phyloP scores from a whole-genome alignment of 2,797 vertebrate genomes.

The Macropodus opercularis region DNA sequence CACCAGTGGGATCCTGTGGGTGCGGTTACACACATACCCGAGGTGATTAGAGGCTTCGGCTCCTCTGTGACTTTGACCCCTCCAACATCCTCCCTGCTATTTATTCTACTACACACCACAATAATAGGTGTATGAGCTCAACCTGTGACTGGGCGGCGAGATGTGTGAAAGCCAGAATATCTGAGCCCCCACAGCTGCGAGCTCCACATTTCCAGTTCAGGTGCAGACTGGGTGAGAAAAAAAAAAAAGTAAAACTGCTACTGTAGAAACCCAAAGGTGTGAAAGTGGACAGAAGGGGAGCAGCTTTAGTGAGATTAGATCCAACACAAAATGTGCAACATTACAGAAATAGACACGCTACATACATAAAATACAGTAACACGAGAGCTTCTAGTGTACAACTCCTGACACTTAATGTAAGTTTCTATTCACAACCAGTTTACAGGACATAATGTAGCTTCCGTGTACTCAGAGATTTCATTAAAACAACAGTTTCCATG shows the following conservation, averaged over 20 bases:
- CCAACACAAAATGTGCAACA: constrained; percentile 4
- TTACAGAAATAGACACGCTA: constrained; percentile 3
- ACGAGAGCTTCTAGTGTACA: too few species aligned
- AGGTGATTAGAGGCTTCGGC: constrained; percentile 77
- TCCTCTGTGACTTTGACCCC: constrained; percentile 71
- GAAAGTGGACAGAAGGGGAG: constrained; percentile 27
- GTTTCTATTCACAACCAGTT: too few species aligned
- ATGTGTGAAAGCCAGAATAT: constrained; percentile 70
- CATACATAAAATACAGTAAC: not conserved
- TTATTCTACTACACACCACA: constrained; percentile 70
- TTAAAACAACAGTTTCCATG: too few species aligned
- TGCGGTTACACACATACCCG: constrained; percentile 75
- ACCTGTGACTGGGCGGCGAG: constrained; percentile 45
- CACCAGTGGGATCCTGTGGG: constrained; percentile 66
- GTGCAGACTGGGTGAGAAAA: constrained; percentile 24
- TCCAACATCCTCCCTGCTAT: constrained; percentile 60
- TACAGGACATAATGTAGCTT: too few species aligned
- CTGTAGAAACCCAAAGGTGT: constrained; percentile 42
- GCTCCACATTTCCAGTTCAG: constrained; percentile 27
- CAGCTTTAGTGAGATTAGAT: constrained; percentile 22
- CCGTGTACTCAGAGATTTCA: too few species aligned
- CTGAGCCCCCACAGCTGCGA: constrained; percentile 48
- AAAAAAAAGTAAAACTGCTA: constrained; percentile 1
- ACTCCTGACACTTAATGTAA: too few species aligned
- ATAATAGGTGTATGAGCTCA: constrained; percentile 72